Percentiles rank a stretch among this genome's conserved stretches.
Evolutionary conservation across 1,140 invertebrate species (phyloP).

Genomic region (Drosophila littoralis): DNA sequence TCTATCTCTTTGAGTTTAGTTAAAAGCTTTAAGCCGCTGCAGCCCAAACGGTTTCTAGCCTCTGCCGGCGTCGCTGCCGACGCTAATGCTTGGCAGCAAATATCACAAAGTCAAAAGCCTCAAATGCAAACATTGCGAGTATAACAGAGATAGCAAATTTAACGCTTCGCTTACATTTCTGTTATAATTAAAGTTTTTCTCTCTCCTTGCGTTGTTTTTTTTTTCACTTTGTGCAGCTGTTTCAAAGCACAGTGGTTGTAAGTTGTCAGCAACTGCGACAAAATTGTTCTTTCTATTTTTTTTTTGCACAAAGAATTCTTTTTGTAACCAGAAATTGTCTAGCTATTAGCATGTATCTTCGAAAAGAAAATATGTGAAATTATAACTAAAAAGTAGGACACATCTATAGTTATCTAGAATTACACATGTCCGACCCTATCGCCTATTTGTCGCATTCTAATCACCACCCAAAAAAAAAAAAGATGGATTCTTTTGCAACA

Average conservation of each 20-base stretch:
- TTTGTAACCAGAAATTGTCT: too few species aligned
- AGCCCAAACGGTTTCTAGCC: constrained; percentile 10
- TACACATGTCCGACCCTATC: too few species aligned
- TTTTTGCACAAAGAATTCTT: neutral
- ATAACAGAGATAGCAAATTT: constrained; percentile 8
- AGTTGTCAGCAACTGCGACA: neutral
- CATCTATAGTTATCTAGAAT: too few species aligned
- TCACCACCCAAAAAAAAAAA: neutral
- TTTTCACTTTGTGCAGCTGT: neutral
- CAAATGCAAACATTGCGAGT: constrained; percentile 2
- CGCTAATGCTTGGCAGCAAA: constrained; percentile 11
- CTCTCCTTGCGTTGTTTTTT: neutral
- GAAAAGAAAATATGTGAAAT: too few species aligned
- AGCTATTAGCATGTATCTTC: too few species aligned
- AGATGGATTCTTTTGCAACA: neutral
- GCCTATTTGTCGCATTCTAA: neutral
- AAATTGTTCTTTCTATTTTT: neutral
- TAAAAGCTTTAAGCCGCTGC: constrained; percentile 21
- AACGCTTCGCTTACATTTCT: constrained; percentile 15
- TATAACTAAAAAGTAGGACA: too few species aligned
- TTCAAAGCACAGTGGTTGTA: constrained; percentile 2
- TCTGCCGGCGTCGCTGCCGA: constrained; percentile 5
- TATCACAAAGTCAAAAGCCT: constrained; percentile 11
- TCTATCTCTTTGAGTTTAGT: constrained; percentile 4
- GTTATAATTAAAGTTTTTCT: constrained; percentile 16